Evolutionary conservation across 2,113 vertebrate species (phyloP).

Genomic region (Pristiophorus japonicus): DNA sequence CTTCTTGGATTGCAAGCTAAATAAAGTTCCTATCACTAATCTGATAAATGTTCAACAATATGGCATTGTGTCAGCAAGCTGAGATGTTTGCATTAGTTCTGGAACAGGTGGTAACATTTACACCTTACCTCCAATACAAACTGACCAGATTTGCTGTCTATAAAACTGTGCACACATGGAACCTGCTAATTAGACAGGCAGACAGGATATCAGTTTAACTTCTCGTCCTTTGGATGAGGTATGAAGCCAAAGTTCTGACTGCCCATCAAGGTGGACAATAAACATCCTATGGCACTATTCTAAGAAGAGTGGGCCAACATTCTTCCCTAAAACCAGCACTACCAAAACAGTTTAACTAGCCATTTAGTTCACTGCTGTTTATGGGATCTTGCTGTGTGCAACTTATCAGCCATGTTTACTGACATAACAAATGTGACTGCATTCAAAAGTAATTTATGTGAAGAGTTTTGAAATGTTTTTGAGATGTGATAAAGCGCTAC

Average conservation of each 20-base stretch:
- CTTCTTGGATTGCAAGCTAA: neutral
- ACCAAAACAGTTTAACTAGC: no score
- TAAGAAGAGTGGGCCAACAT: neutral
- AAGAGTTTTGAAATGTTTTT: no score
- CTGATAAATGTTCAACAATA: neutral
- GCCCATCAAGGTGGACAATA: neutral
- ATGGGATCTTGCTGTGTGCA: no score
- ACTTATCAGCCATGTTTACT: no score
- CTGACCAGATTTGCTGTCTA: neutral
- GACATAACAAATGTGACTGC: no score
- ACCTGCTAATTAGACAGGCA: neutral
- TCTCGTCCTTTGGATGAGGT: neutral
- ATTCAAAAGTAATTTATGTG: no score
- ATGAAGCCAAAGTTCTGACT: neutral
- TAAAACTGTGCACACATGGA: neutral
- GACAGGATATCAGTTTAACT: neutral
- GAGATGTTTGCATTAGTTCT: neutral
- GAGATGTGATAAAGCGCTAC: no score
- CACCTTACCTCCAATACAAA: neutral
- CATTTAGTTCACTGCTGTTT: no score
- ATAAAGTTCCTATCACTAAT: neutral
- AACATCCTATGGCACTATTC: neutral
- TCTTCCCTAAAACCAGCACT: neutral
- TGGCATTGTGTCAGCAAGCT: neutral
- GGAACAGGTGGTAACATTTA: neutral